phyloP scores from a whole-genome alignment of 1,140 invertebrate genomes.

The Aradophagus sp. region DNA sequence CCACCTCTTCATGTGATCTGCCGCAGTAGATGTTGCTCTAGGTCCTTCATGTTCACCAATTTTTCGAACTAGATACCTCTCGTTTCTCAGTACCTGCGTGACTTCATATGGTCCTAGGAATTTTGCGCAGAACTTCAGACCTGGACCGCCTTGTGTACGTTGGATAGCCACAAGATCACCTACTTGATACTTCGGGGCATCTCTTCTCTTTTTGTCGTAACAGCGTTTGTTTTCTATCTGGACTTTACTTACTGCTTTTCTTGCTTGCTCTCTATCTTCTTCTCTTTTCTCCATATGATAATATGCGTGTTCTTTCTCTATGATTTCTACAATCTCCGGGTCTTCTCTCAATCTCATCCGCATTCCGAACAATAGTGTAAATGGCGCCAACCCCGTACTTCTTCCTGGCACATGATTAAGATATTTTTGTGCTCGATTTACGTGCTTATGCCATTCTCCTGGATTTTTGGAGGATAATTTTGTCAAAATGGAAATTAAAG shows the following conservation, averaged over 20 bases:
- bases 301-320: neutral
- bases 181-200: neutral
- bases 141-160: neutral
- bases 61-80: neutral
- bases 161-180: neutral
- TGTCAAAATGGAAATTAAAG: no score
- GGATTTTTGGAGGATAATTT: neutral
- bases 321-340: no score
- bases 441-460: neutral
- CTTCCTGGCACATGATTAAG: neutral
- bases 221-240: neutral
- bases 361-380: neutral
- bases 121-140: neutral
- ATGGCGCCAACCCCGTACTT: neutral
- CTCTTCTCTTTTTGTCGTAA: neutral
- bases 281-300: neutral
- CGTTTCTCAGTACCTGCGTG: neutral
- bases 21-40: neutral
- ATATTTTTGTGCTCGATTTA: no score
- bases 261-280: neutral
- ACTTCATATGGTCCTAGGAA: neutral
- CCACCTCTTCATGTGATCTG: constrained; percentile 1
- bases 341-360: neutral
- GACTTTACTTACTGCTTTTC: neutral
- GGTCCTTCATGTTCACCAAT: neutral